Base-by-base conservation (phyloP, 2,888 invertebrate species). In the Drosophila anomelani region DNA sequence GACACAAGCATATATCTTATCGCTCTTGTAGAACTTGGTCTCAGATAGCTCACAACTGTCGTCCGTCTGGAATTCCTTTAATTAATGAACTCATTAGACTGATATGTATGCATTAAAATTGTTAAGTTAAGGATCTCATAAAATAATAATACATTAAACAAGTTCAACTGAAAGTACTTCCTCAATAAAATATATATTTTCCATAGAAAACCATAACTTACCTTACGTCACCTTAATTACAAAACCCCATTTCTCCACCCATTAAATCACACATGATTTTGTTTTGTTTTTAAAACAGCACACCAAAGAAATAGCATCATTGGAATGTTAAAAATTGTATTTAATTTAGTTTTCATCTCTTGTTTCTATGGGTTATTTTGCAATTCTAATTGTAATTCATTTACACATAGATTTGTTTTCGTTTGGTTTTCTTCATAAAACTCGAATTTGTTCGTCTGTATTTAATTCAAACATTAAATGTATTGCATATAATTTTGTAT, bases 261-360 rank as follows among this genome's bases (percentile, higher is more conserved):
- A 62, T 49, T 67, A 72, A 78, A 76, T 9, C 47, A 44, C 34
- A 13, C 20, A 20, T 10, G 12, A 1, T 29, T n/a, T 85, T 61
- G 70, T 86, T 88, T 83, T 84, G 70, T 88, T 88, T 83, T 84
- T 78, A 71, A 90, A 90, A 90, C 89, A 75, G 74, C 89, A 90
- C 90, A 90, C 90, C 87, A 85, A 89, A 80, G 87, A 89, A 91
- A 88, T 86, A 88, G 66, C 83, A 85, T 86, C 91, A 88, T 86
- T 91, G 86, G 91, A 91, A 91, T 91, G 88, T 84, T 90, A 89
- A 91, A 91, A 91, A 91, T 90, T 91, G 86, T 91, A 91, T 91
- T 89, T 90, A 87, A 85, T 67, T 78, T 58, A 55, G 29, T 49
- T 36, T 61, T 64, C 53, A 58, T 46, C 49, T 61, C 44, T 59